A percentile compares a stretch with the other conserved stretches of the same genome.
These are phyloP conservation scores for Neopelma chrysocephalum DNA, from an alignment of 2,797 vertebrate species.

Conservation along the genomic window DNA sequence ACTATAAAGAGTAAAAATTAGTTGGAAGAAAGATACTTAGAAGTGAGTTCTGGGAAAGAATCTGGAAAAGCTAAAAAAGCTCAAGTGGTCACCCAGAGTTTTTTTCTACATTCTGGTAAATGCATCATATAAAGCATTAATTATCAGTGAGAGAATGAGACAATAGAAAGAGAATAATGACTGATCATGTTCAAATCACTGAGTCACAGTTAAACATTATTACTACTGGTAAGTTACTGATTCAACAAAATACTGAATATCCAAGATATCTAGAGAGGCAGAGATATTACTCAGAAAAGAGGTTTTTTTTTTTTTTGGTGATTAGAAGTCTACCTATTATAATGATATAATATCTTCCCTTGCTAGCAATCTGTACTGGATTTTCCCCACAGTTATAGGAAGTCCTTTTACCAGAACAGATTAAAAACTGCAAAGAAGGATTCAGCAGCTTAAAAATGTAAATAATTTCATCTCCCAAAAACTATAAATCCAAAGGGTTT, in stretches of 20 bases:
- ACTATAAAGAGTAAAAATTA: neutral
- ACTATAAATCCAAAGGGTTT: neutral
- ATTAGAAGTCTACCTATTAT: neutral
- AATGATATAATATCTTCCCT: neutral
- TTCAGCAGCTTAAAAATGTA: neutral
- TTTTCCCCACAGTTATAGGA: neutral
- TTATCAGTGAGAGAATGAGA: neutral
- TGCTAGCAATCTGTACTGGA: neutral
- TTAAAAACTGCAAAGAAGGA: neutral
- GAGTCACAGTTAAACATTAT: neutral
- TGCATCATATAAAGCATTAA: neutral
- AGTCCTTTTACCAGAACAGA: neutral
- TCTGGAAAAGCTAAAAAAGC: neutral
- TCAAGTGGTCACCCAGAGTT: neutral
- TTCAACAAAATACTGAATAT: slow-evolving; percentile 21
- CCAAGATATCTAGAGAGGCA: neutral
- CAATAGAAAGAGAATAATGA: neutral
- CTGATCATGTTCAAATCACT: neutral
- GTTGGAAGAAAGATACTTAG: neutral
- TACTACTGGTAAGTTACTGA: neutral
- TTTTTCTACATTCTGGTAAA: neutral
- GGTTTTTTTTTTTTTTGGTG: neutral
- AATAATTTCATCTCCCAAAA: neutral
- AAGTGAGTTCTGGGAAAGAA: neutral
- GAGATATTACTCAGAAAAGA: neutral